phyloP scores from a whole-genome alignment of 2,888 invertebrate species.

The Pyrochroa serraticornis region DNA sequence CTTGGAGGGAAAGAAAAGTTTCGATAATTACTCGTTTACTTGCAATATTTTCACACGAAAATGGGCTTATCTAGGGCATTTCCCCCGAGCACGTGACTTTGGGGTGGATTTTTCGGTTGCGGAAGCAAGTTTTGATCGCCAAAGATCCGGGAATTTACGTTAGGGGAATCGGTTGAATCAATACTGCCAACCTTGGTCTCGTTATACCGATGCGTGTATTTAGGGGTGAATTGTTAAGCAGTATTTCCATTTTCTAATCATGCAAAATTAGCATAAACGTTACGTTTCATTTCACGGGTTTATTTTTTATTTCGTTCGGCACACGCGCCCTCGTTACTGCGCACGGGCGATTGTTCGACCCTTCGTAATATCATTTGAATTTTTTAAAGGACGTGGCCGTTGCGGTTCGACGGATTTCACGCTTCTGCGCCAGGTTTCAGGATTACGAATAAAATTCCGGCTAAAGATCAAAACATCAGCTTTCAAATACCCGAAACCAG shows the following conservation, averaged over 20 bases:
- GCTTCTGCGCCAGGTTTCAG: too few relatives aligned
- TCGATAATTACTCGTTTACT: background rate
- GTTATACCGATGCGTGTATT: constrained; percentile 45
- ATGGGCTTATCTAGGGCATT: constrained; percentile 13
- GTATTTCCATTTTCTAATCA: constrained; percentile 41
- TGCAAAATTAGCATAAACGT: constrained; percentile 48
- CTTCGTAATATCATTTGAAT: constrained; percentile 9
- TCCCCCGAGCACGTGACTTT: background rate
- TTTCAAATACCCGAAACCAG: too few relatives aligned
- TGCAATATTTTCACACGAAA: background rate
- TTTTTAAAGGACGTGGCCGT: background rate
- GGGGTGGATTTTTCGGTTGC: constrained; percentile 2
- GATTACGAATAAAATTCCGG: too few relatives aligned
- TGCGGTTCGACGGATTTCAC: background rate
- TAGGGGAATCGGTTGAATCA: constrained; percentile 27
- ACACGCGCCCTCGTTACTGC: constrained; percentile 48
- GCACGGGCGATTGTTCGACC: constrained; percentile 38
- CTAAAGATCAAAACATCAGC: too few relatives aligned
- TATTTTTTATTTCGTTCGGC: constrained; percentile 30
- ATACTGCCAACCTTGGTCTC: constrained; percentile 35
- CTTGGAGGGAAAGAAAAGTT: background rate
- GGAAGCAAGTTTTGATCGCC: constrained; percentile 16
- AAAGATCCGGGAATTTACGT: background rate
- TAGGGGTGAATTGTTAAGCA: constrained; percentile 45
- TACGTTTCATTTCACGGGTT: constrained; percentile 39